phyloP scores from a whole-genome alignment of 2,888 invertebrate genomes.

The Xestoiulus laeticollis region DNA sequence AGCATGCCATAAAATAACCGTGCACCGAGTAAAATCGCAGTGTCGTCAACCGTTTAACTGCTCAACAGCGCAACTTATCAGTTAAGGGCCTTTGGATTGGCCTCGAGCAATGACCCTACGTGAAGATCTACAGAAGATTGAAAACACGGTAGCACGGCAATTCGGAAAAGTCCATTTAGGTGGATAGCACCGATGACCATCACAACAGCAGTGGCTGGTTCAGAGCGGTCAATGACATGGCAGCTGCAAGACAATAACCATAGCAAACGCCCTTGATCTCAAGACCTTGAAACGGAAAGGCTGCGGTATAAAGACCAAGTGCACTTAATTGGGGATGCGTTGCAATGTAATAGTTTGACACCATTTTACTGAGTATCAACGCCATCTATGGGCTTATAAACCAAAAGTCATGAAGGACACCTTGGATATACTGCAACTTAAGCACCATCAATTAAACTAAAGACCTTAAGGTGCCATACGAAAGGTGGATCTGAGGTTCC shows the following conservation, averaged over 20 bases:
- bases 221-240: not conserved
- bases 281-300: not conserved
- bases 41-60: constrained; percentile 16
- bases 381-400: not conserved
- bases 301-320: too few relatives aligned
- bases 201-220: not conserved
- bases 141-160: not conserved
- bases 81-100: not conserved
- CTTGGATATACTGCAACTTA: too few relatives aligned
- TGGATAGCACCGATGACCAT: not conserved
- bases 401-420: too few relatives aligned
- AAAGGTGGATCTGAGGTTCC: too few relatives aligned
- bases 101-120: not conserved
- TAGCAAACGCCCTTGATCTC: not conserved
- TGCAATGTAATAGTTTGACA: too few relatives aligned
- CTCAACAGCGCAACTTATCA: not conserved
- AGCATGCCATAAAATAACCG: too few relatives aligned
- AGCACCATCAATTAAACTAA: too few relatives aligned
- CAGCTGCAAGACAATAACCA: not conserved
- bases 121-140: not conserved
- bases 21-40: too few relatives aligned
- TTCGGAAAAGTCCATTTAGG: not conserved
- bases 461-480: too few relatives aligned
- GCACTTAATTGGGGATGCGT: not conserved
- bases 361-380: not conserved